Evolutionary conservation across 2,888 invertebrate genomes (phyloP).

Genomic region (Amaurobius ferox): DNA sequence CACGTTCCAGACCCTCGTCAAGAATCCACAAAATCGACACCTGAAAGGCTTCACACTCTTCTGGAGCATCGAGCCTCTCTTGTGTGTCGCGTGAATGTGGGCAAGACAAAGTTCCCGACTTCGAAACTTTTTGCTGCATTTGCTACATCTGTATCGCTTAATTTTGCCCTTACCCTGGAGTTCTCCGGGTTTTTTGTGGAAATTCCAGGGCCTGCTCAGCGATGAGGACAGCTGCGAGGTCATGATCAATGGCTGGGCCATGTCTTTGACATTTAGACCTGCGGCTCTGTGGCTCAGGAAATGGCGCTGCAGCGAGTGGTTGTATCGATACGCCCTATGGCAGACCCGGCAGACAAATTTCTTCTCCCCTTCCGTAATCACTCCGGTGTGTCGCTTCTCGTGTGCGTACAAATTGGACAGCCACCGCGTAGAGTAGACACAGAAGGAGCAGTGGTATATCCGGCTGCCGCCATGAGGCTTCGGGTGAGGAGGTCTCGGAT

Average conservation of each 20-base stretch:
- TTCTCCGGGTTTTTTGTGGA: constrained; percentile 23
- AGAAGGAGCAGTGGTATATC: constrained; percentile 92
- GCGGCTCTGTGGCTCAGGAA: constrained; percentile 75
- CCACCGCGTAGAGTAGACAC: constrained; percentile 92
- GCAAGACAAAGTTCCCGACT: constrained; percentile 76
- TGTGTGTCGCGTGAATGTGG: constrained; percentile 76
- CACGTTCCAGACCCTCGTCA: constrained; percentile 75
- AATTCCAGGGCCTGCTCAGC: constrained; percentile 51
- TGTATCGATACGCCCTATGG: constrained; percentile 77
- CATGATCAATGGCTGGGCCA: constrained; percentile 71
- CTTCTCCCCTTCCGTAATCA: constrained; percentile 75
- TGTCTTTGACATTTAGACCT: constrained; percentile 57
- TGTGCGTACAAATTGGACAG: constrained; percentile 94
- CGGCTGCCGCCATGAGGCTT: constrained; percentile 79
- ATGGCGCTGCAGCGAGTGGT: constrained; percentile 76
- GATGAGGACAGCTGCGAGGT: constrained; percentile 55
- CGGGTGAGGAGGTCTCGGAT: constrained; percentile 58
- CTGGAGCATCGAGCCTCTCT: constrained; percentile 58
- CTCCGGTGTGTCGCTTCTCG: constrained; percentile 86
- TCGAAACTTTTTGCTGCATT: constrained; percentile 76
- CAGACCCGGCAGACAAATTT: constrained; percentile 76
- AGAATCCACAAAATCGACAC: constrained; percentile 77
- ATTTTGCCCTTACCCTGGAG: constrained; percentile 53
- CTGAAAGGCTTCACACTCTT: constrained; percentile 75
- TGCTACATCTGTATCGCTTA: constrained; percentile 76